Evolutionary conservation across 2,113 vertebrate species (phyloP), one percentile per base, ranked within the genome.

Genomic region (Eleginops maclovinus): DNA sequence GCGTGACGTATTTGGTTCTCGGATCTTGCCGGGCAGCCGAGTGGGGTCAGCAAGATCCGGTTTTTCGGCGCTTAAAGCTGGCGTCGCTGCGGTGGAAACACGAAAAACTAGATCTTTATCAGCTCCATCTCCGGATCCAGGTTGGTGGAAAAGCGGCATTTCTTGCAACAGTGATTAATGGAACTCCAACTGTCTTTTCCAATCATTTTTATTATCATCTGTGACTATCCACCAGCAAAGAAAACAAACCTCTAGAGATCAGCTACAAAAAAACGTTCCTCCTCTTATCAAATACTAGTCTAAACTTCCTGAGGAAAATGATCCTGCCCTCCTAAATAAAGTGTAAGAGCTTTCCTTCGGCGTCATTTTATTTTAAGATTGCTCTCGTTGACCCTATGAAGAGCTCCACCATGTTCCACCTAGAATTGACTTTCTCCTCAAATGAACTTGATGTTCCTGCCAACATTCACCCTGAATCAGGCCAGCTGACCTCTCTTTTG

Each of bases 361-460:
- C 14, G 19, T 61, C 41, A 19, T 56, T 51, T 36, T 68, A 75
- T 82, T 71, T 74, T 66, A 62, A 43, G 69, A 22, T 71, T 59
- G 54, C 58, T 68, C 70, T 47, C 11, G 3, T 19, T 49, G 21
- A 77, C 31, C 72, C 60, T 55, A 62, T 72, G 21, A 28, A 24
- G 31, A 36, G 31, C 31, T 69, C 16, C 22, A 65, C 55, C 55
- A 3, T 13, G 21, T 55, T 77, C 10, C 41, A 77, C 69, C 28
- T 12, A 24, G 58, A 54, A 65, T 60, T 46, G 36, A 56, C 40
- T 55, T 77, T 10, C 41, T 74, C 65, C 41, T 10, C 21, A 53
- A 44, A 54, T 67, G 12, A 79, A 54, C 67, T 53, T 0, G 9
- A 21, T 47, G 9, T 56, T 56, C 41, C 44, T 41, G 43, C 56